phyloP scores from a whole-genome alignment of 2,113 vertebrate genomes.

The Labrus mixtus region DNA sequence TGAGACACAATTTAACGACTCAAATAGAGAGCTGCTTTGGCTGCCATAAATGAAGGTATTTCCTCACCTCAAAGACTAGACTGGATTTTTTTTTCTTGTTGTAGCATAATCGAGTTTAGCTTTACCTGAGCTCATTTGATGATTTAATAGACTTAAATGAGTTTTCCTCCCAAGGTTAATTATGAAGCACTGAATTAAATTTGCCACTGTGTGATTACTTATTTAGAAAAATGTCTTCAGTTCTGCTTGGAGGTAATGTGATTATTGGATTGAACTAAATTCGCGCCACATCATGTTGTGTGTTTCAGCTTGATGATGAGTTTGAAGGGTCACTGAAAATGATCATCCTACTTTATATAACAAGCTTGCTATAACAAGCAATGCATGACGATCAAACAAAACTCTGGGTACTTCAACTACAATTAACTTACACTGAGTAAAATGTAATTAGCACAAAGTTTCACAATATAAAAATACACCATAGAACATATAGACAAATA shows the following conservation, averaged over 20 bases:
- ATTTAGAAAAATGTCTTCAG: constrained; percentile 68
- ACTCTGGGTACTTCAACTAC: not conserved
- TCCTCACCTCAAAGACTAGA: constrained; percentile 73
- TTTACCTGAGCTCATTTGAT: constrained; percentile 84
- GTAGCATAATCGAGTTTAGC: constrained; percentile 79
- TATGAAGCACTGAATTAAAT: constrained; percentile 83
- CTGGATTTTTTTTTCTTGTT: constrained; percentile 43
- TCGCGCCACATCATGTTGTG: constrained; percentile 32
- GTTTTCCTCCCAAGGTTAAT: constrained; percentile 84
- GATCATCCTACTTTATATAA: not conserved
- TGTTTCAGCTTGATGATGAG: constrained; percentile 35
- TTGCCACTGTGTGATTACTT: constrained; percentile 80
- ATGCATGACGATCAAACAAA: not conserved
- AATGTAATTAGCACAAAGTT: no score
- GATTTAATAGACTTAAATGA: constrained; percentile 85
- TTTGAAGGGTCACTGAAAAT: constrained; percentile 47
- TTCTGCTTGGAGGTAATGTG: constrained; percentile 57
- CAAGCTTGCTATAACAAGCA: constrained; percentile 1
- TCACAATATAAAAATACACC: not conserved
- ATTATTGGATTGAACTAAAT: constrained; percentile 56
- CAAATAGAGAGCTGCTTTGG: constrained; percentile 78
- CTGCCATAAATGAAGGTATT: constrained; percentile 72
- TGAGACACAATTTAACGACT: constrained; percentile 80
- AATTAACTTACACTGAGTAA: not conserved
- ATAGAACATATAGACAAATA: no score